Base-by-base conservation (phyloP, 2,113 vertebrate genomes). In the Platanista minor region DNA sequence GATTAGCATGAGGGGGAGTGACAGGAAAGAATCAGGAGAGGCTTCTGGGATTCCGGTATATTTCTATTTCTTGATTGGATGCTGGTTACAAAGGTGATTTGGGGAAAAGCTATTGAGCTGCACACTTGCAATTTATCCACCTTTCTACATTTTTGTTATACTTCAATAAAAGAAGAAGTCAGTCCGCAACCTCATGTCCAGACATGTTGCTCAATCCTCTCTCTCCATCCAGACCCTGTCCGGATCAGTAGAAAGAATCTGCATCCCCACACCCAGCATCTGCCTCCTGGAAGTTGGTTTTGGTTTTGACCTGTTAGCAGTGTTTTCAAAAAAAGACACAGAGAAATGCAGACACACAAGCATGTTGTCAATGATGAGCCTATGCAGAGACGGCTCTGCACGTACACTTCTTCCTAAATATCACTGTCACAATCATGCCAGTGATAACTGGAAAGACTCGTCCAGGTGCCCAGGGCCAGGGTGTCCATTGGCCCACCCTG, bases 381-480 rank as follows among this genome's bases (percentile, higher is more conserved):
- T 10, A 6, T 41, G 71, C 25, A 52, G 39, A 80, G 4, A 43
- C 0, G 2, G 31, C 29, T 5, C 8, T 25, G 49, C 59, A 49
- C 67, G 23, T 4, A 5, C 15, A 3, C 36, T 52, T 27, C 31
- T 21, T 46, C 21, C 5, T 17, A 12, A 29, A 8, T 3, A 33
- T 59, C 20, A 8, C 23, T 0, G 0, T 20, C 14, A 54, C 31
- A 57, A 20, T n/a, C 0, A 1, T 4, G 0, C 23, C 39, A 36
- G 36, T 0, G 1, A 66, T 29, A 46, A 43, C 20, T 21, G 17
- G 33, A 59, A 39, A 54, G 82, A 20, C 29, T 43, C 0, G 0
- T 59, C n/a, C 46, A 46, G 36, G 27, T 8, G 21, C 41, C 23
- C 7, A 57, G 54, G 54, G 20, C 54, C 54, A 57, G 54, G 29